Evolutionary conservation across 2,888 invertebrate genomes (phyloP).

Genomic region (Apodemia mormo): DNA sequence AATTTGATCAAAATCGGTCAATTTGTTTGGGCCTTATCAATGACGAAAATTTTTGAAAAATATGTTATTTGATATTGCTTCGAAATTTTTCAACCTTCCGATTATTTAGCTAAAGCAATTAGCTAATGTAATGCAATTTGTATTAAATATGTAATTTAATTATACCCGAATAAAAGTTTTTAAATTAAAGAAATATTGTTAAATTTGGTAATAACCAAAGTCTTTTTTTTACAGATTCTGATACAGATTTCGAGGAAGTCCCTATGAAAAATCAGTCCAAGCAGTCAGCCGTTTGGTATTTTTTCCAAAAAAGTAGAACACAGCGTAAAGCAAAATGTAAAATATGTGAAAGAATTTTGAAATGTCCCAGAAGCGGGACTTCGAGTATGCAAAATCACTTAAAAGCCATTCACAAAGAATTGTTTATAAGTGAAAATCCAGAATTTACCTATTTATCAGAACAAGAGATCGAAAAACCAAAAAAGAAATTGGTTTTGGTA

Average conservation of each 20-base stretch:
- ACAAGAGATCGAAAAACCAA: neutral
- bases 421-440: neutral
- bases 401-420: neutral
- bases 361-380: neutral
- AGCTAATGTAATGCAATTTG: too few relatives aligned
- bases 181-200: too few relatives aligned
- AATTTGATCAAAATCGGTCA: too few relatives aligned
- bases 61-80: too few relatives aligned
- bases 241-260: neutral
- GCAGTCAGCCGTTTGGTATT: neutral
- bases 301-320: constrained; percentile 3
- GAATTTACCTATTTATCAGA: neutral
- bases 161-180: too few relatives aligned
- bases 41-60: too few relatives aligned
- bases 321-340: constrained; percentile 1
- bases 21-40: too few relatives aligned
- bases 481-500: neutral
- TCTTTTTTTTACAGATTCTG: neutral
- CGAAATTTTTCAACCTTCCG: too few relatives aligned
- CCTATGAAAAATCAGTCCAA: neutral
- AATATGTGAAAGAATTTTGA: neutral
- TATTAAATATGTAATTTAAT: too few relatives aligned
- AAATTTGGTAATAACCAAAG: neutral
- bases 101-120: too few relatives aligned
- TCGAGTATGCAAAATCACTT: neutral